These are phyloP conservation scores for Anodontia alba DNA, from an alignment of 2,888 invertebrate genomes.

Conservation along the genomic window DNA sequence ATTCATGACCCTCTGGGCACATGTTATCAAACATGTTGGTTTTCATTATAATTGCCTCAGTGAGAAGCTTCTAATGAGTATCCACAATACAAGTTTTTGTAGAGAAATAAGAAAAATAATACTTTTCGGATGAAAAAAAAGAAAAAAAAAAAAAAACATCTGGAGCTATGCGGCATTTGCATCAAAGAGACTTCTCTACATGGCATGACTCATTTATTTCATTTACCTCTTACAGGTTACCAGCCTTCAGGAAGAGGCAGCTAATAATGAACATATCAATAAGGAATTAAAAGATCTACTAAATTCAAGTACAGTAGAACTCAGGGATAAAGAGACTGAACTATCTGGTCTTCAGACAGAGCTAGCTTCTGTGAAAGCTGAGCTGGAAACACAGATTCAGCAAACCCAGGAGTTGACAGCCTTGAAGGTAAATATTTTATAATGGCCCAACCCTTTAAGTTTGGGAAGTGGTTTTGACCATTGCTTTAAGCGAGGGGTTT, in stretches of 20 bases:
- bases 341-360: slow-evolving; percentile 4
- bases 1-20: too few species aligned
- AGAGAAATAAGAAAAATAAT: too few species aligned
- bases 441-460: background rate
- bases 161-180: too few species aligned
- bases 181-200: too few species aligned
- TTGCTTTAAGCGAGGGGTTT: background rate
- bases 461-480: slow-evolving; percentile 9
- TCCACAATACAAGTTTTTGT: too few species aligned
- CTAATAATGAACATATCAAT: slow-evolving; percentile 34
- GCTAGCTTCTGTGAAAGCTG: background rate
- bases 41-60: too few species aligned
- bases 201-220: too few species aligned
- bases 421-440: background rate
- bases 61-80: too few species aligned
- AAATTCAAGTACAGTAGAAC: slow-evolving; percentile 44
- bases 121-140: too few species aligned
- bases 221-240: background rate
- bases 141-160: too few species aligned
- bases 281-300: slow-evolving; percentile 69
- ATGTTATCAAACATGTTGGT: too few species aligned
- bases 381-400: background rate
- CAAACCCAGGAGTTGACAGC: background rate
- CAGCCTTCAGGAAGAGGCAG: slow-evolving; percentile 29
- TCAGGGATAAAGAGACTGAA: slow-evolving; percentile 30